Evolutionary conservation across 2,797 vertebrate genomes (phyloP).

Genomic region (Enteromius argenteus): DNA sequence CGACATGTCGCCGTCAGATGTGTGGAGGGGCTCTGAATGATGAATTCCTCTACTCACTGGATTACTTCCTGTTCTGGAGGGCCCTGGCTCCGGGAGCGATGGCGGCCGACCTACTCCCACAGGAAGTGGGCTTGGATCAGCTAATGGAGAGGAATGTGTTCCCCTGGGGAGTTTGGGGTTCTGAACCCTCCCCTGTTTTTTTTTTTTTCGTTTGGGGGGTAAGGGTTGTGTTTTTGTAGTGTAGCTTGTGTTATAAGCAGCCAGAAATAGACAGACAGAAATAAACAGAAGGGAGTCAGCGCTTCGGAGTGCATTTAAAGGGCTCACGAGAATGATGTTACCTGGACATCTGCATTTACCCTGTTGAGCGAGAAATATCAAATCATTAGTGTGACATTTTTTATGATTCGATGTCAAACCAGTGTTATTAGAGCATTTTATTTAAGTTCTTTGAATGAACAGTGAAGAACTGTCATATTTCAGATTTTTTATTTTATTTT

Average conservation of each 20-base stretch:
- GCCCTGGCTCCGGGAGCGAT: constrained; percentile 72
- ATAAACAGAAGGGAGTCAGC: constrained; percentile 54
- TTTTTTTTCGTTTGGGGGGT: constrained; percentile 33
- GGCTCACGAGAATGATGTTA: constrained; percentile 9
- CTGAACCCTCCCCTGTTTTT: constrained; percentile 59
- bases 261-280: constrained; percentile 56
- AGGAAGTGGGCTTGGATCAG: constrained; percentile 65
- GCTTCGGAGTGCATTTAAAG: not conserved
- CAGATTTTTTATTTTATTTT: not conserved
- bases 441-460: not conserved
- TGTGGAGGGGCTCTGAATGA: constrained; percentile 67
- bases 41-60: constrained; percentile 72
- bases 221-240: constrained; percentile 60
- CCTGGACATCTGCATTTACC: constrained; percentile 41
- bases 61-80: constrained; percentile 74
- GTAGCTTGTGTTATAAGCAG: constrained; percentile 52
- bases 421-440: not conserved
- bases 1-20: constrained; percentile 67
- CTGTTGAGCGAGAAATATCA: not conserved
- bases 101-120: constrained; percentile 72
- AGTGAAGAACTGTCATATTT: not conserved
- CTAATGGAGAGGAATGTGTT: constrained; percentile 64
- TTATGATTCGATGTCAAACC: not conserved
- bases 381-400: not conserved
- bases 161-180: constrained; percentile 51